A percentile compares a stretch with the other conserved stretches of the same genome.
Conservation (phyloP, 2,113 vertebrate genomes). For the human (Homo sapiens) region GRCh38 chr3:105672501-105673000, state of each 20-base stretch:
- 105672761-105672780: neutral
- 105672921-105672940: neutral
- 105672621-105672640: slow-evolving; percentile 19
- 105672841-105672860: neutral
- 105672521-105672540: neutral
- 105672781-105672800: neutral
- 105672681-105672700: neutral
- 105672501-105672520: neutral
- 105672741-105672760: neutral
- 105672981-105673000: neutral
- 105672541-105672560: slow-evolving; percentile 13
- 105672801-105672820: neutral
- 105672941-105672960: neutral
- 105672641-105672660: neutral
- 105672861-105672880: neutral
- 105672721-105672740: neutral
- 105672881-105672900: neutral
- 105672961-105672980: neutral
- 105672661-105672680: neutral
- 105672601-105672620: slow-evolving; percentile 29
- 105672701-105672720: neutral
- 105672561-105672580: slow-evolving; percentile 29
- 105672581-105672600: slow-evolving; percentile 26
- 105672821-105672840: neutral
- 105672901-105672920: neutral